These are phyloP conservation scores for Linyphia triangularis DNA, from an alignment of 2,888 invertebrate species.

Conservation along the genomic window DNA sequence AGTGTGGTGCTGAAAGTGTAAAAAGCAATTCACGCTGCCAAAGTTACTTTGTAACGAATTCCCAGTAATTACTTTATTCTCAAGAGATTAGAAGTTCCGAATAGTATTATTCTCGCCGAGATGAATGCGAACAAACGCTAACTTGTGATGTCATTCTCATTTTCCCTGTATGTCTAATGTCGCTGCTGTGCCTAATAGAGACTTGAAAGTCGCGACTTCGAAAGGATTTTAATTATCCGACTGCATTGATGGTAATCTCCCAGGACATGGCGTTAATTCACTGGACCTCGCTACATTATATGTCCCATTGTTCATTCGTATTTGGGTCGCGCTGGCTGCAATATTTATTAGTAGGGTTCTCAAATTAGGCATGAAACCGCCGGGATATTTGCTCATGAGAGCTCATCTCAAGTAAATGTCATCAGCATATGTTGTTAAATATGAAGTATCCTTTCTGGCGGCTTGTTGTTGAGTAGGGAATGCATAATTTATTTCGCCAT, in stretches of 20 bases:
- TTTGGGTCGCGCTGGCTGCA: neutral
- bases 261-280: neutral
- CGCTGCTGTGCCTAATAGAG: neutral
- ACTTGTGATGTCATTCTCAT: neutral
- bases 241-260: neutral
- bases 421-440: neutral
- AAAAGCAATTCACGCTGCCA: no score
- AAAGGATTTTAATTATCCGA: neutral
- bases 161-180: neutral
- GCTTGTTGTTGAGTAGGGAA: neutral
- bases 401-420: neutral
- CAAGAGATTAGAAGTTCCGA: neutral
- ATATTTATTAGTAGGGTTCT: neutral
- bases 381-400: neutral
- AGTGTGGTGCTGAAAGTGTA: no score
- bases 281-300: slow-evolving; percentile 1
- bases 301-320: neutral
- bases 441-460: neutral
- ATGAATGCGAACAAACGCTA: neutral
- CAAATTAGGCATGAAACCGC: neutral
- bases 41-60: neutral
- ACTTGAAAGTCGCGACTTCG: neutral
- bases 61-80: neutral
- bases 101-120: neutral
- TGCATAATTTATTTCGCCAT: neutral